Evolutionary conservation across 2,888 invertebrate species (phyloP), one percentile per base, ranked within the genome.

Genomic region (Seira sanloemensis): DNA sequence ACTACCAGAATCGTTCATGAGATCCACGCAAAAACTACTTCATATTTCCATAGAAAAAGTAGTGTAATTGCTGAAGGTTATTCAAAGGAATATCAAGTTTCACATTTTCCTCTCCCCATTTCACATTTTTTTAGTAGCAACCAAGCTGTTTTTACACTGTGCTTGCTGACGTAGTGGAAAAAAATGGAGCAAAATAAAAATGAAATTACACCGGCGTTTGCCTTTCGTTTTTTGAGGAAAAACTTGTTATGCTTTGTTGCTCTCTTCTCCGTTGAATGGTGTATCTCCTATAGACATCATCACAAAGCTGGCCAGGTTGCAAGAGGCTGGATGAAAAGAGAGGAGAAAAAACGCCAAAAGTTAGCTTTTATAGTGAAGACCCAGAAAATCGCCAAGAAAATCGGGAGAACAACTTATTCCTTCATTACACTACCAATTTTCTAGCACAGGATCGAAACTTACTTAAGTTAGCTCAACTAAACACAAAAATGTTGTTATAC

Each of bases 11-110:
- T 50, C n/a, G 2, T 18, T 1, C 18, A 67, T 73, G 67, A 73
- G 23, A 73, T 75, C 67, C 26, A n/a, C 26, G 37, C 12, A 50
- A 50, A 50, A 50, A n/a, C n/a, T n/a, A n/a, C n/a, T 50, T 12
- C 12, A 50, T 50, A 50, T 50, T 2, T 37, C 26, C 72, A 72
- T 72, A 62, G 21, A 46, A 58, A 73, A 58, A 73, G n/a, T 54
- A 58, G 25, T 23, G 23, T 19, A 21, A 21, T 71, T 50, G 5
- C n/a, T 50, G 12, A 7, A 18, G 16, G n/a, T 50, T n/a, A 50
- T 50, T 50, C 2, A n/a, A 7, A 18, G 16, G 2, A 18, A 50
- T 50, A 37, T n/a, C n/a, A n/a, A n/a, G 50, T 50, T 50, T 7
- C 37, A 37, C 12, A 37, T 37, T 7, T 12, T 50, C 50, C 5